Conservation (phyloP, 1,140 invertebrate species). For the Aricia agestis region DNA sequence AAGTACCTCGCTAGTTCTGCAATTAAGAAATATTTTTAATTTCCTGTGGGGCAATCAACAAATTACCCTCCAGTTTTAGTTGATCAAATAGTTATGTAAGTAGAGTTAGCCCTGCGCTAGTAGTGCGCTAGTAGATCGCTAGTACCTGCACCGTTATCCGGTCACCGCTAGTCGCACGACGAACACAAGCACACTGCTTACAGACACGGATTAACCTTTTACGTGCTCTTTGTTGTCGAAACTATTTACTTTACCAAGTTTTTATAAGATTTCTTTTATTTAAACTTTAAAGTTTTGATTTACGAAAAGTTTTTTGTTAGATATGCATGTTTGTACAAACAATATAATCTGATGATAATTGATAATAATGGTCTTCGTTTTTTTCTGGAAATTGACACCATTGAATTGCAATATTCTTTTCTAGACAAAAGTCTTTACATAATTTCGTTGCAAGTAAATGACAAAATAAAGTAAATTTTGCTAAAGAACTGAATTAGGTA, state of each 20-base stretch:
- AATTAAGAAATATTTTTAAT: constrained; percentile 6
- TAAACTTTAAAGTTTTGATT: too few relatives aligned
- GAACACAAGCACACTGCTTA: constrained; percentile 14
- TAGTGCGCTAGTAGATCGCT: constrained; percentile 30
- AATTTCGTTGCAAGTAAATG: too few relatives aligned
- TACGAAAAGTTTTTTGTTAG: too few relatives aligned
- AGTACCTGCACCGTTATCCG: constrained; percentile 62
- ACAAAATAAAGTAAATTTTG: too few relatives aligned
- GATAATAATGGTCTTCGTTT: too few relatives aligned
- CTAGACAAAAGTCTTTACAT: too few relatives aligned
- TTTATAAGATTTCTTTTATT: not conserved
- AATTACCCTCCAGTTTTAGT: not conserved
- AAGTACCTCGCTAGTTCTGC: too few relatives aligned
- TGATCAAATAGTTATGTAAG: constrained; percentile 12
- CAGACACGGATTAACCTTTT: constrained; percentile 12
- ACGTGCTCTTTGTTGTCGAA: not conserved
- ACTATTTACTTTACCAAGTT: not conserved
- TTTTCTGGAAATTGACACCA: too few relatives aligned
- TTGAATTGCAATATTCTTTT: too few relatives aligned
- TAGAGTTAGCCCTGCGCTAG: constrained; percentile 36
- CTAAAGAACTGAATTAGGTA: too few relatives aligned
- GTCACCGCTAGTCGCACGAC: constrained; percentile 53
- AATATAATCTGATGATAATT: too few relatives aligned
- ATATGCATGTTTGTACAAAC: too few relatives aligned
- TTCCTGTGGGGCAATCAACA: not conserved